phyloP scores from a whole-genome alignment of 2,797 vertebrate species.

The Oreochromis grahami region DNA sequence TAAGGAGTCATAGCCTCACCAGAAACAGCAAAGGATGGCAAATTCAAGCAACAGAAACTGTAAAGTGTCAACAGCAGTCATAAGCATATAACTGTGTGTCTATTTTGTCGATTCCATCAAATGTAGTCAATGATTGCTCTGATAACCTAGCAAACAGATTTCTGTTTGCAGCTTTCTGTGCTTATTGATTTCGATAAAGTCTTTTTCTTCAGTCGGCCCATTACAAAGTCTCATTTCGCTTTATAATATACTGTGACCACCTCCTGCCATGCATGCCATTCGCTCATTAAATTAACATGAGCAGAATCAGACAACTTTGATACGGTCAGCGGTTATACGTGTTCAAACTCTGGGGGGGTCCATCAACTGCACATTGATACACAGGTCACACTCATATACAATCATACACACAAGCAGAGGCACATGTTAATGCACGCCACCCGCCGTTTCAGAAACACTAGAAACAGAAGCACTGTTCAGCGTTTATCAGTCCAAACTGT shows the following conservation, averaged over 20 bases:
- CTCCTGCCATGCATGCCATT: slow-evolving; percentile 27
- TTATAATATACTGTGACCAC: slow-evolving; percentile 40
- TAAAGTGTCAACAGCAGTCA: slow-evolving; percentile 3
- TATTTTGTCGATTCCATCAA: slow-evolving; percentile 11
- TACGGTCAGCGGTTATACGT: slow-evolving; percentile 28
- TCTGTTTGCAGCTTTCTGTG: slow-evolving; percentile 14
- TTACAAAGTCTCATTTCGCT: slow-evolving; percentile 56
- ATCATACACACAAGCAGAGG: not conserved
- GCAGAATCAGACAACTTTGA: slow-evolving; percentile 33
- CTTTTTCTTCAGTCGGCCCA: slow-evolving; percentile 39
- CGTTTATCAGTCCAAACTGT: not conserved
- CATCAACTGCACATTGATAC: slow-evolving; percentile 10
- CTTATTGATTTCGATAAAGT: slow-evolving; percentile 57
- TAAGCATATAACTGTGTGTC: not conserved
- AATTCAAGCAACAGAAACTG: not conserved
- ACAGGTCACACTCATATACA: not conserved
- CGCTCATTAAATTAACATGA: slow-evolving; percentile 61
- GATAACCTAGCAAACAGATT: slow-evolving; percentile 27
- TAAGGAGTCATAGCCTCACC: not conserved
- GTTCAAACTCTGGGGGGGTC: slow-evolving; percentile 24
- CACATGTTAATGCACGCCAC: slow-evolving; percentile 11
- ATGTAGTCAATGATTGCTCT: slow-evolving; percentile 24
- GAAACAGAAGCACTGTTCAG: not conserved
- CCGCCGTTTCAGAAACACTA: slow-evolving; percentile 11
- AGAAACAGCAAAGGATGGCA: slow-evolving; percentile 14